These are phyloP conservation scores for Ophonus ardosiacus DNA, from an alignment of 2,888 invertebrate genomes.

Conservation along the genomic window DNA sequence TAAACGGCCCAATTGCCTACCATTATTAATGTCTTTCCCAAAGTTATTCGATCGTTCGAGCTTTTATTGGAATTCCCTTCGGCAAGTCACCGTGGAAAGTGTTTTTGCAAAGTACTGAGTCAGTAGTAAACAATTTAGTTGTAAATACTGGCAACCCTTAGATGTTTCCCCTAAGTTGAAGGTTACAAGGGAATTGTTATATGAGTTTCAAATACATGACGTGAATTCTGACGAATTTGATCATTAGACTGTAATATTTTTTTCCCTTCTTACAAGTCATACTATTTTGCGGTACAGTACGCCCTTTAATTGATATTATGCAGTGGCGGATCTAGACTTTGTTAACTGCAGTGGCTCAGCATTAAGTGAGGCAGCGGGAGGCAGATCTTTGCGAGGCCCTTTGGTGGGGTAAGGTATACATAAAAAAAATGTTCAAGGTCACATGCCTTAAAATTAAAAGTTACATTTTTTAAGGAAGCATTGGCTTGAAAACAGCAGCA, in stretches of 20 bases:
- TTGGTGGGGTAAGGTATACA: no score
- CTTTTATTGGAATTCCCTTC: not conserved
- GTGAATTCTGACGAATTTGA: not conserved
- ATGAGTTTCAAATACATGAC: not conserved
- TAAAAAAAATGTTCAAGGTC: no score
- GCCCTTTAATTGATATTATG: not conserved
- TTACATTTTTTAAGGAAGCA: not conserved
- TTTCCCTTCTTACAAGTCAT: not conserved
- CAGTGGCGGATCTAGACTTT: no score
- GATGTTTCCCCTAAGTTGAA: not conserved
- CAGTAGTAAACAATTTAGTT: not conserved
- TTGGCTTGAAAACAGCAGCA: not conserved
- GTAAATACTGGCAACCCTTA: not conserved
- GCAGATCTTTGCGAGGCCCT: no score
- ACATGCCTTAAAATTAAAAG: no score
- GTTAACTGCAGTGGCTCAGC: no score
- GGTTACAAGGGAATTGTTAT: not conserved
- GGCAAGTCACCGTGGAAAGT: not conserved
- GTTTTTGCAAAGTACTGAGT: not conserved
- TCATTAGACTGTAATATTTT: not conserved
- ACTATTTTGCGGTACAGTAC: not conserved
- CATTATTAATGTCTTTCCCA: not conserved
- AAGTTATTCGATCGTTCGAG: not conserved
- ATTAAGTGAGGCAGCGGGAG: no score
- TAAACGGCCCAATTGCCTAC: no score